Percentiles rank a stretch among this genome's conserved stretches.
phyloP scores from a whole-genome alignment of 2,797 vertebrate species.

The Falco peregrinus region DNA sequence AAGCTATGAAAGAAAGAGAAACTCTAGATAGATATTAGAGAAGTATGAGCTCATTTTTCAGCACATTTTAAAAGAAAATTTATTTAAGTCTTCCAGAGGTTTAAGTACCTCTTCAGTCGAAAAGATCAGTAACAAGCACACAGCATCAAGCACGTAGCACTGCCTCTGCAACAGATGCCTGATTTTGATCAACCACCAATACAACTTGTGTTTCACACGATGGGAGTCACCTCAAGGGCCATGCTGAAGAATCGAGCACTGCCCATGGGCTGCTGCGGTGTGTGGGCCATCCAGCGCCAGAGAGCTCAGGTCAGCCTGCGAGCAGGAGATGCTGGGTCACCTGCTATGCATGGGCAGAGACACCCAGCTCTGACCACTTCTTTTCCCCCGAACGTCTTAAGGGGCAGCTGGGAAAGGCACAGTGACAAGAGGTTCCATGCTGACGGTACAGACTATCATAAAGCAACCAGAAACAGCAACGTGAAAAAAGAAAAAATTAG shows the following conservation, averaged over 20 bases:
- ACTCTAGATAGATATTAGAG: not conserved
- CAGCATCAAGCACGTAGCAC: rapidly evolving
- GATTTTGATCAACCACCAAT: rapidly evolving
- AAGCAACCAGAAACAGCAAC: not conserved
- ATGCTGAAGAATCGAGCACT: rapidly evolving
- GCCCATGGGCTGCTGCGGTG: rapidly evolving
- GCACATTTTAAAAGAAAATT: not conserved
- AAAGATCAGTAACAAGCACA: not conserved
- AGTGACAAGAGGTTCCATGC: not conserved
- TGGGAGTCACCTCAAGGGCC: not conserved
- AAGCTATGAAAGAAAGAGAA: not conserved
- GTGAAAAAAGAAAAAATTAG: not conserved
- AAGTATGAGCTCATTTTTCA: slow-evolving; percentile 16
- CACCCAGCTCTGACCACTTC: not conserved
- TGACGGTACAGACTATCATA: rapidly evolving
- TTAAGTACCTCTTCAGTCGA: not conserved
- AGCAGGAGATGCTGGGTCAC: no score
- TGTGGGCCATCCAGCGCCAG: rapidly evolving
- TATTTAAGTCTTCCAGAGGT: not conserved
- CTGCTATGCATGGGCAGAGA: rapidly evolving
- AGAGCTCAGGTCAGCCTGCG: rapidly evolving
- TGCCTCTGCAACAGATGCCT: not conserved
- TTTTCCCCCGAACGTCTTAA: no score
- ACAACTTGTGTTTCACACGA: rapidly evolving
- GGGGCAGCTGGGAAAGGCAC: not conserved